Evolutionary conservation across 2,797 vertebrate species (phyloP).

Genomic region (Mormyrus proboscirostris): DNA sequence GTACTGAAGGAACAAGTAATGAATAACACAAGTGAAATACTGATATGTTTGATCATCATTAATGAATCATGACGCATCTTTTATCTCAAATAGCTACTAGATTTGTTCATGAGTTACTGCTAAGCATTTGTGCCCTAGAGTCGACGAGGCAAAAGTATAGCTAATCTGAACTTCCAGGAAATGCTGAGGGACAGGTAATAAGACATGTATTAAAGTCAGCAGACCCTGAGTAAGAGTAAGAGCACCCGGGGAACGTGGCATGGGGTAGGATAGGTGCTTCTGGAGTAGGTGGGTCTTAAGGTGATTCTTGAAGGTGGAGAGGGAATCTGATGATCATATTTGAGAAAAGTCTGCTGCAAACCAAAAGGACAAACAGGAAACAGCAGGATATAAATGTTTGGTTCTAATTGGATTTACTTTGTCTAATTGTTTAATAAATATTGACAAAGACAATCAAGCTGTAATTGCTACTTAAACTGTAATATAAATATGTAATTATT

Average conservation of each 20-base stretch:
- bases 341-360: not conserved
- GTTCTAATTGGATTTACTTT: not conserved
- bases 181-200: not conserved
- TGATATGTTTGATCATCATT: not conserved
- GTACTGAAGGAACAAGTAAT: not conserved
- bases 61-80: not conserved
- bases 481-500: not conserved
- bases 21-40: not conserved
- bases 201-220: not conserved
- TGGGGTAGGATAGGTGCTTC: not conserved
- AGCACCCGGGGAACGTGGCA: not conserved
- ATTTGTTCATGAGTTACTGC: not conserved
- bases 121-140: not conserved
- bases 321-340: not conserved
- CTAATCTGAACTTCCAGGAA: not conserved
- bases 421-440: not conserved
- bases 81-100: not conserved
- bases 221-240: not conserved
- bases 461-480: slow-evolving; percentile 1
- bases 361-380: not conserved
- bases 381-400: not conserved
- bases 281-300: not conserved
- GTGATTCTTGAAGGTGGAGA: not conserved
- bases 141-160: not conserved
- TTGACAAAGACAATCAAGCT: not conserved